phyloP scores from a whole-genome alignment of 2,888 invertebrate species.

The Drosophila barbarae region DNA sequence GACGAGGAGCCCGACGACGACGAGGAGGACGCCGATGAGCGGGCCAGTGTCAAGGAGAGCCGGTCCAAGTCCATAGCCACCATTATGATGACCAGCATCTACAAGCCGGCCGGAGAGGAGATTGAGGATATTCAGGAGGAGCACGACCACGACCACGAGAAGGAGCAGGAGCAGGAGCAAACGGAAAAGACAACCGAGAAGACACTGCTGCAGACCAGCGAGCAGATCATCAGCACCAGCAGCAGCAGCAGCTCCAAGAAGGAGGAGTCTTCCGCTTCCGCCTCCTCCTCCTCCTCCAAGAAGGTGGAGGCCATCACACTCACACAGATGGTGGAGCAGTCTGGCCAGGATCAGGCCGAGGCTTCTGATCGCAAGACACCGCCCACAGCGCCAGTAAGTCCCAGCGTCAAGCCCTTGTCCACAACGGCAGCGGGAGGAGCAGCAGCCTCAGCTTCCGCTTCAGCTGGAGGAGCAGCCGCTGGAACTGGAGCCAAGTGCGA shows the following conservation, averaged over 20 bases:
- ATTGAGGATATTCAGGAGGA: constrained; percentile 68
- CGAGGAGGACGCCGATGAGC: constrained; percentile 65
- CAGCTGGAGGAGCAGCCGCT: constrained; percentile 45
- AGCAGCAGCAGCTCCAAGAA: constrained; percentile 43
- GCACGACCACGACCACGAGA: constrained; percentile 62
- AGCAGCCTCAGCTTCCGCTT: constrained; percentile 69
- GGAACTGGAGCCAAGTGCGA: constrained; percentile 49
- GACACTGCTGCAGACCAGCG: constrained; percentile 48
- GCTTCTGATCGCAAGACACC: constrained; percentile 81
- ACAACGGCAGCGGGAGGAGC: constrained; percentile 73
- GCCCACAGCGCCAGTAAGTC: constrained; percentile 86
- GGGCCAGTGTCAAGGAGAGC: constrained; percentile 76
- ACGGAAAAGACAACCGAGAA: constrained; percentile 29
- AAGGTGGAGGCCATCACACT: constrained; percentile 41
- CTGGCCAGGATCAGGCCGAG: constrained; percentile 55
- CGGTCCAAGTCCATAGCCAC: constrained; percentile 80
- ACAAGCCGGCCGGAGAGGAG: constrained; percentile 69
- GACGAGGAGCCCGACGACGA: constrained; percentile 70
- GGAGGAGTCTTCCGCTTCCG: constrained; percentile 10
- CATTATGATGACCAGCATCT: constrained; percentile 80
- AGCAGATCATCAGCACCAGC: constrained; percentile 40
- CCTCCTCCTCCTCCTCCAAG: not conserved
- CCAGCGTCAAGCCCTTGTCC: constrained; percentile 81
- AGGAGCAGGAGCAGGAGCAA: constrained; percentile 23
- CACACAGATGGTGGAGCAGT: constrained; percentile 45